A percentile compares a stretch with the other conserved stretches of the same genome.
These are phyloP conservation scores for Chunga burmeisteri DNA, from an alignment of 2,113 vertebrate genomes.

Conservation along the genomic window DNA sequence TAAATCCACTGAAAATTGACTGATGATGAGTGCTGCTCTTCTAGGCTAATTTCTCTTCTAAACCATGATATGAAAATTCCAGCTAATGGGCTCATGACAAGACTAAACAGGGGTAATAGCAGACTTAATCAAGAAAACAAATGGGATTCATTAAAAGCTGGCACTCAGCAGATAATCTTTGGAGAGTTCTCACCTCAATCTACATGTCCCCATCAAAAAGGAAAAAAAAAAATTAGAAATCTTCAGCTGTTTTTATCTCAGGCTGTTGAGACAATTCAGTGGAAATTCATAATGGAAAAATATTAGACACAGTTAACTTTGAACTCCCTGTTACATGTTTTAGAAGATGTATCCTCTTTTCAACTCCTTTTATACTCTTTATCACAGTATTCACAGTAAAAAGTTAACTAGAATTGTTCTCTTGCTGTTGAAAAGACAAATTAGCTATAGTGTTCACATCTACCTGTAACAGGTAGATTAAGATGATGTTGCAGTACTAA, in stretches of 20 bases:
- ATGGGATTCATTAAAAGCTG: constrained; percentile 82
- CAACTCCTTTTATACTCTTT: not conserved
- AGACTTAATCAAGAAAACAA: constrained; percentile 82
- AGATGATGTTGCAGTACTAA: not conserved
- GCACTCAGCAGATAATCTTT: constrained; percentile 72
- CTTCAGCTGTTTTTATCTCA: constrained; percentile 54
- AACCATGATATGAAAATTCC: constrained; percentile 75
- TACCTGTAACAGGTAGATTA: not conserved
- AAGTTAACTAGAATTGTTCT: not conserved
- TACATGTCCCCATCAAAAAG: constrained; percentile 64
- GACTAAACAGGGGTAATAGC: constrained; percentile 76
- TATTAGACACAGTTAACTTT: constrained; percentile 18
- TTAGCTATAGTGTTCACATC: not conserved
- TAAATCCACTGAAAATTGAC: constrained; percentile 70
- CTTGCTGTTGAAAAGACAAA: not conserved
- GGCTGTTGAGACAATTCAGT: constrained; percentile 30
- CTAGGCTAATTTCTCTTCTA: constrained; percentile 74
- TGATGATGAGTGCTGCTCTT: constrained; percentile 63
- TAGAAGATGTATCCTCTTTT: not conserved
- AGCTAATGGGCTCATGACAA: constrained; percentile 73
- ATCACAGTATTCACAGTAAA: not conserved
- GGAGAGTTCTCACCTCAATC: constrained; percentile 67
- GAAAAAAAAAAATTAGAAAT: constrained; percentile 9
- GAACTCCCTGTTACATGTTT: not conserved
- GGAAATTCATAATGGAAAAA: constrained; percentile 39